These are phyloP conservation scores for Mesocricetus auratus DNA, from an alignment of 2,113 vertebrate genomes.

Conservation along the genomic window DNA sequence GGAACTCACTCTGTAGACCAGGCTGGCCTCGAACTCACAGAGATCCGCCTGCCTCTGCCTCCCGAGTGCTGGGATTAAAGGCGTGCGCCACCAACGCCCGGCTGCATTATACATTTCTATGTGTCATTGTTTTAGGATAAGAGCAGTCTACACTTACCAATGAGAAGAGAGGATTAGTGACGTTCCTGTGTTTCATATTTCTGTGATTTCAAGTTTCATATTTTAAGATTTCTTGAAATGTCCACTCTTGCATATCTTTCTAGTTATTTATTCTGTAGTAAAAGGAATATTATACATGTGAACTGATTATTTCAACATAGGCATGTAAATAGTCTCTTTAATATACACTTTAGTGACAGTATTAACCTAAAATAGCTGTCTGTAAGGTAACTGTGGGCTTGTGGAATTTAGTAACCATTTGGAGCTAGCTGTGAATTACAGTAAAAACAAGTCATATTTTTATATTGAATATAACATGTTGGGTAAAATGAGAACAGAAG, in stretches of 20 bases:
- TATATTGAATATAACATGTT: not conserved
- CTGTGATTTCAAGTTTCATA: not conserved
- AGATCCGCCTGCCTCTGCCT: too few relatives aligned
- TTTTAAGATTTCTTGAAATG: not conserved
- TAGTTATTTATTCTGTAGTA: not conserved
- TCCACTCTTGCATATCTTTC: not conserved
- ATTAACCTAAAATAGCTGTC: not conserved
- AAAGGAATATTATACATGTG: not conserved
- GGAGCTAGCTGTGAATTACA: not conserved
- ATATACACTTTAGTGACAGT: not conserved
- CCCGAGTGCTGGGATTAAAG: too few relatives aligned
- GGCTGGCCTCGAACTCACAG: too few relatives aligned
- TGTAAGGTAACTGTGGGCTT: not conserved
- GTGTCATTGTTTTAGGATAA: not conserved
- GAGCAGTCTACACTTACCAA: not conserved
- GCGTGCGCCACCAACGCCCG: too few relatives aligned
- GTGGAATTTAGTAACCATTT: not conserved
- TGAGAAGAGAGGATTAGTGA: not conserved
- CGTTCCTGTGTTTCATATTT: not conserved
- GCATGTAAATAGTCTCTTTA: not conserved
- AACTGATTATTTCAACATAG: not conserved
- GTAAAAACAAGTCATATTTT: not conserved
- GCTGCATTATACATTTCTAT: not conserved
- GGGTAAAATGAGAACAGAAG: not conserved
- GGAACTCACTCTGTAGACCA: too few relatives aligned